A percentile compares a stretch with the other conserved stretches of the same genome.
phyloP scores from a whole-genome alignment of 2,113 vertebrate species.

The Pelodiscus sinensis region DNA sequence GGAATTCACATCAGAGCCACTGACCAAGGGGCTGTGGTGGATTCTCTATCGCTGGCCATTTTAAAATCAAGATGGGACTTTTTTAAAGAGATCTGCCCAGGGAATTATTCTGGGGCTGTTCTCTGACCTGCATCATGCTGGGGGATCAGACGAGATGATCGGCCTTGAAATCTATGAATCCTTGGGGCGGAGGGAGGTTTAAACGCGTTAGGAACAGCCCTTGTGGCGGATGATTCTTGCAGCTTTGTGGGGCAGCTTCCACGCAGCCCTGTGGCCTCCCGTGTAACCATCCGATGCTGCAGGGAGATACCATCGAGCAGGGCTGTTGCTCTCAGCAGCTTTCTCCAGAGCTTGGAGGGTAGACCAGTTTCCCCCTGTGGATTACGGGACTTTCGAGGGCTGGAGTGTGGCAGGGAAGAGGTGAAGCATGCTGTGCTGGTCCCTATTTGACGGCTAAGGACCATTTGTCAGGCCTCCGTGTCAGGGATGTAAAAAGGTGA shows the following conservation, averaged over 20 bases:
- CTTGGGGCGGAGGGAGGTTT: neutral
- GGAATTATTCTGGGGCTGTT: neutral
- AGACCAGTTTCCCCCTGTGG: neutral
- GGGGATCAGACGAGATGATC: neutral
- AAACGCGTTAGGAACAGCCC: neutral
- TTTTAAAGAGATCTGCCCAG: neutral
- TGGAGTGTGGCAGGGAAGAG: neutral
- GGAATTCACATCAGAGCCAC: neutral
- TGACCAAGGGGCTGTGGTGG: neutral
- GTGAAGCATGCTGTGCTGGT: neutral
- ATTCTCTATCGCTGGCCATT: neutral
- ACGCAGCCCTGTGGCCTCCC: no score
- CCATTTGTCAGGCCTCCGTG: neutral
- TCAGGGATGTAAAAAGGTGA: no score
- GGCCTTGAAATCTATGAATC: neutral
- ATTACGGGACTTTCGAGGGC: neutral
- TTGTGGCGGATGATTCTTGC: neutral
- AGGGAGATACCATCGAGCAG: neutral
- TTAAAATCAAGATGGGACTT: neutral
- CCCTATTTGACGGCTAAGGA: neutral
- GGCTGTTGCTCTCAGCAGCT: neutral
- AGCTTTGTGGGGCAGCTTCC: neutral
- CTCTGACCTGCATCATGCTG: neutral
- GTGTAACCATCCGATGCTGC: neutral
- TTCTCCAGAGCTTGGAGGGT: neutral